phyloP scores from a whole-genome alignment of 2,888 invertebrate species.

The Drosophila diplacantha region DNA sequence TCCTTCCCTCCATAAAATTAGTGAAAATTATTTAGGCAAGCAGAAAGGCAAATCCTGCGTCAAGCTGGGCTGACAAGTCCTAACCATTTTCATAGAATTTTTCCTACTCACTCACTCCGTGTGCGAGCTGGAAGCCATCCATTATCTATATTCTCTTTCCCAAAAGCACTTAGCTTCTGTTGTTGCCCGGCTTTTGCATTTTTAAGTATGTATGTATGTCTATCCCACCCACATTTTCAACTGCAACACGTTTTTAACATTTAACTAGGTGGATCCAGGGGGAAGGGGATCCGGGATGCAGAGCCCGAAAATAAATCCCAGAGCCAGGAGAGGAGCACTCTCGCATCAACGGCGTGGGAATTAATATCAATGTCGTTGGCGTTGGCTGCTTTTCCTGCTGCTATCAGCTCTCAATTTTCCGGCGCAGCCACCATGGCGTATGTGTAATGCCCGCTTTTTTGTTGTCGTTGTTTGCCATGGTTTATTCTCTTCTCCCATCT shows the following conservation, averaged over 20 bases:
- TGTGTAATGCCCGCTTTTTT: slow-evolving; percentile 55
- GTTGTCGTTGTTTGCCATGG: slow-evolving; percentile 32
- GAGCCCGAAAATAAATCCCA: slow-evolving; percentile 33
- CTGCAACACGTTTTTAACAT: slow-evolving; percentile 65
- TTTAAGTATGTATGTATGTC: slow-evolving; percentile 29
- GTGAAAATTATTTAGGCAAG: neutral
- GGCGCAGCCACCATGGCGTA: slow-evolving; percentile 64
- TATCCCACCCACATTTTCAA: slow-evolving; percentile 7
- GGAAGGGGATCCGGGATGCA: neutral
- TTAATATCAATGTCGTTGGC: slow-evolving; percentile 67
- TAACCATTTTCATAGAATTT: neutral
- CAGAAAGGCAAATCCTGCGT: neutral
- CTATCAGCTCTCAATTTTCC: slow-evolving; percentile 55
- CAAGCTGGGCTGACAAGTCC: neutral
- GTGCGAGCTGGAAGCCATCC: slow-evolving; percentile 28
- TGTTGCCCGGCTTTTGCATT: slow-evolving; percentile 55
- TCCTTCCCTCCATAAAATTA: too few relatives aligned
- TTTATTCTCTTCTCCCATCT: slow-evolving; percentile 30
- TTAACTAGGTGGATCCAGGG: slow-evolving; percentile 42
- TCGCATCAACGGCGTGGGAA: slow-evolving; percentile 63
- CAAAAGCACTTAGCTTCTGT: slow-evolving; percentile 55
- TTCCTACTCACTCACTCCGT: neutral
- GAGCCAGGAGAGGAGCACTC: slow-evolving; percentile 25
- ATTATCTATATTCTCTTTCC: slow-evolving; percentile 49
- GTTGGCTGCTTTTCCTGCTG: slow-evolving; percentile 42